Evolutionary conservation across 2,113 vertebrate genomes (phyloP).

Genomic region (Sterna hirundo): DNA sequence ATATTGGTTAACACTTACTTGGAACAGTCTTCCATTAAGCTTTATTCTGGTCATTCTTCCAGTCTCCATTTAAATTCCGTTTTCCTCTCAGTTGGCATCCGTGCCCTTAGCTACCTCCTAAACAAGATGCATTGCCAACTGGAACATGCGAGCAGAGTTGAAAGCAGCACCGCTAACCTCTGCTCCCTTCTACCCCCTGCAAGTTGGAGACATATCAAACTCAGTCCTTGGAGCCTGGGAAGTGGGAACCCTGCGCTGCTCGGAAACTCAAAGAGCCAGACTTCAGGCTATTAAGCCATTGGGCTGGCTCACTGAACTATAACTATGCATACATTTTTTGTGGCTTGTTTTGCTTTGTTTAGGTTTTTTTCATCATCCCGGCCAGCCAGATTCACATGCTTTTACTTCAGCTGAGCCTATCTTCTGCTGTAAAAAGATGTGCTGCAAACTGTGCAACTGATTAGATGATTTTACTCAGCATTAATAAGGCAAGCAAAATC

Average conservation of each 20-base stretch:
- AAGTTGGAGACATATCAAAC: conserved; percentile 26
- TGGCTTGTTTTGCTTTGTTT: neutral
- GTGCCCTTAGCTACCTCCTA: conserved; percentile 8
- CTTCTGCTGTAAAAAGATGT: neutral
- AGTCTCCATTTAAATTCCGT: conserved; percentile 27
- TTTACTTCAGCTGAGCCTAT: neutral
- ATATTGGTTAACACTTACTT: conserved; percentile 4
- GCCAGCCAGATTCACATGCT: neutral
- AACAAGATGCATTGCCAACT: conserved; percentile 21
- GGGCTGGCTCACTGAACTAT: neutral
- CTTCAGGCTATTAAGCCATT: neutral
- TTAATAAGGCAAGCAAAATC: neutral
- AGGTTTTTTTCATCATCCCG: neutral
- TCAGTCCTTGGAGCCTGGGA: neutral
- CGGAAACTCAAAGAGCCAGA: neutral
- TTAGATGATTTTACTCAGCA: neutral
- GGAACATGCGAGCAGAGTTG: neutral
- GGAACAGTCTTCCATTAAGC: conserved; percentile 31
- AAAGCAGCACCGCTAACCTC: neutral
- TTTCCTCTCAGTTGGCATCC: neutral
- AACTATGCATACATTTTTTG: neutral
- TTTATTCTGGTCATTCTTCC: conserved; percentile 29
- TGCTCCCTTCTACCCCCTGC: neutral
- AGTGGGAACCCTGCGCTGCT: neutral
- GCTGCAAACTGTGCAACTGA: neutral